Base-by-base conservation (phyloP, 2,113 vertebrate genomes). In the Crotalus viridis region DNA sequence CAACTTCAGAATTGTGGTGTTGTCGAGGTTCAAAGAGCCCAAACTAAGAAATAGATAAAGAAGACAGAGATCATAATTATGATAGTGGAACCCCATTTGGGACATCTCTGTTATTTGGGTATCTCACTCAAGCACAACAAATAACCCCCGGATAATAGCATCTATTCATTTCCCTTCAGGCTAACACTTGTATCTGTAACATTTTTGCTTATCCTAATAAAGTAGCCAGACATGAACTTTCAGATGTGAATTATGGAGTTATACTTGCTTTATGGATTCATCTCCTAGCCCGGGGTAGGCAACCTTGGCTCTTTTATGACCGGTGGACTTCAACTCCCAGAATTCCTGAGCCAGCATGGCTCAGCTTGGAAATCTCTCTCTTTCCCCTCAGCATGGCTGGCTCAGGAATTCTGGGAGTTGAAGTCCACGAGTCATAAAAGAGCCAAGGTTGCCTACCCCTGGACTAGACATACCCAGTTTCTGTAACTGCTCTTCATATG, bases 31-130 rank as follows among this genome's bases (percentile, higher is more conserved):
- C 92, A 98, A 89, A 88, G 86, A 92, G 91, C 98, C 96, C 94
- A 99, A 96, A 96, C 99, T 99, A 92, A 52, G 81, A 81, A 89
- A 69, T 0, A n/a, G 92, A 92, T 43, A 2, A 46, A 55, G 10
- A 15, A 4, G 48, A 81, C 74, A 57, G 90, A n/a, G 69, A 51
- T 55, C 39, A 91, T 17, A 94, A 51, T n/a, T 19, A 48, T 12
- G 13, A 22, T 5, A 54, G 26, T 24, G 21, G 24, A 56, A 24
- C 9, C 15, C 52, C 48, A 17, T 8, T 56, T 52, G 10, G 17
- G 10, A 26, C 0, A 85, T 15, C 24, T 33, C 52, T 55, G 33
- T 6, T 28, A 43, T 56, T 26, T 55, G 51, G 5, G 43, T 52
- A 54, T 13, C n/a, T 10, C 64, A 43, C 26, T 33, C 22, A 51